Conservation (phyloP, 2,888 invertebrate species). For the Biston stratarius region DNA sequence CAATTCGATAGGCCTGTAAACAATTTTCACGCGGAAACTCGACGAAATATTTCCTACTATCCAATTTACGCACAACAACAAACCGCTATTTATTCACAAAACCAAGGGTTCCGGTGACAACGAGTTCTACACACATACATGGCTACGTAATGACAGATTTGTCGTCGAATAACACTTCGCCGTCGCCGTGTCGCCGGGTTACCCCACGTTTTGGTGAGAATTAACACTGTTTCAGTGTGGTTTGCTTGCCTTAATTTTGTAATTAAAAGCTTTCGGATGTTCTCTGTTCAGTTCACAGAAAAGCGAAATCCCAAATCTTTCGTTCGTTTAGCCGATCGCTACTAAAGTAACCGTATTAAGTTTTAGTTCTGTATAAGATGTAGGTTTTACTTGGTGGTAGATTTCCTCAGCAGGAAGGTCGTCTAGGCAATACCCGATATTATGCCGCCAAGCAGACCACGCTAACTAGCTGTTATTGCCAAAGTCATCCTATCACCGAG, state of each 20-base stretch:
- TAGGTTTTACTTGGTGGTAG: too few relatives aligned
- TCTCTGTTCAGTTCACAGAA: background rate
- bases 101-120: constrained; percentile 30
- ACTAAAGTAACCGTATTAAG: too few relatives aligned
- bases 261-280: constrained; percentile 14
- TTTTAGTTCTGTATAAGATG: too few relatives aligned
- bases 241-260: constrained; percentile 9
- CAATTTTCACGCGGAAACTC: constrained; percentile 1
- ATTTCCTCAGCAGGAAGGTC: too few relatives aligned
- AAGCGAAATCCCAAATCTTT: too few relatives aligned
- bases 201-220: background rate
- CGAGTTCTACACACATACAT: constrained; percentile 11
- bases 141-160: constrained; percentile 32
- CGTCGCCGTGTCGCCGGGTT: background rate
- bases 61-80: constrained; percentile 15
- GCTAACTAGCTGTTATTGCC: too few relatives aligned
- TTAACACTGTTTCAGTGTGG: constrained; percentile 4
- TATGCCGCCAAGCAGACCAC: too few relatives aligned
- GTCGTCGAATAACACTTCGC: constrained; percentile 25
- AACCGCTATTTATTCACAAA: constrained; percentile 28
- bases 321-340: too few relatives aligned
- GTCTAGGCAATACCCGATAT: too few relatives aligned
- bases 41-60: constrained; percentile 5
- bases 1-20: background rate
- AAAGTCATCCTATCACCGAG: too few relatives aligned